Base-by-base conservation (phyloP, 2,888 invertebrate species). In the Schizotus pectinicornis region DNA sequence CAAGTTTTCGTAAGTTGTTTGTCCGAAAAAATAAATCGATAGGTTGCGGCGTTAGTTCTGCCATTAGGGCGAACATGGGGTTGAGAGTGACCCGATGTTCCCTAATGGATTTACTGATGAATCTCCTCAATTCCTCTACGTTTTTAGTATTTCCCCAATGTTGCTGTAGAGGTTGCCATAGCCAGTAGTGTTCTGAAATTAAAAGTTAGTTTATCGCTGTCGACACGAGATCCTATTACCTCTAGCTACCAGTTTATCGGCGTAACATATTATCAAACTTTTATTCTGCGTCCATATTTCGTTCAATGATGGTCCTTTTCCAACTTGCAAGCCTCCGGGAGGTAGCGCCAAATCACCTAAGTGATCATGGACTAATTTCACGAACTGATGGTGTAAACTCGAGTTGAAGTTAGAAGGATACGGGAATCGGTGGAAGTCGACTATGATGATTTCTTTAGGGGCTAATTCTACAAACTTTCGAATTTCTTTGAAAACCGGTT, bases 381-480 rank as follows among this genome's bases (percentile, higher is more conserved):
- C 79, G 11, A 88, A 76, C 37, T 81, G 77, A 30, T 79, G 76
- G 67, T 88, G 87, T 11, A 77, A 61, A 30, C 57, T 67, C 31
- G 62, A 39, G 30, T 73, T 69, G 57, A 77, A 77, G 34, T 71
- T 71, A 1, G 74, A 70, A 0, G 79, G 79, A 61, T 75, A 79
- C 0, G 92, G 92, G 77, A 94, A 92, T 59, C 91, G 86, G 70
- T 93, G 92, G 41, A 94, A 90, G 72, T 94, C 93, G 45, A 94
- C 77, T 59, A 94, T 86, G 7, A 94, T 82, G 32, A 92, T 81
- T 81, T 92, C 92, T 59, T 84, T 81, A 7, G 81, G 86, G 0
- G 92, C 88, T 35, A 81, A 77, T 67, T 86, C 83, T 38, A 90
- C 78, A 77, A 92, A 93, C 38, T 82, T 82, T 67, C 84, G 84